These are phyloP conservation scores for Macroglossus sobrinus DNA, from an alignment of 2,113 vertebrate genomes.

Conservation along the genomic window DNA sequence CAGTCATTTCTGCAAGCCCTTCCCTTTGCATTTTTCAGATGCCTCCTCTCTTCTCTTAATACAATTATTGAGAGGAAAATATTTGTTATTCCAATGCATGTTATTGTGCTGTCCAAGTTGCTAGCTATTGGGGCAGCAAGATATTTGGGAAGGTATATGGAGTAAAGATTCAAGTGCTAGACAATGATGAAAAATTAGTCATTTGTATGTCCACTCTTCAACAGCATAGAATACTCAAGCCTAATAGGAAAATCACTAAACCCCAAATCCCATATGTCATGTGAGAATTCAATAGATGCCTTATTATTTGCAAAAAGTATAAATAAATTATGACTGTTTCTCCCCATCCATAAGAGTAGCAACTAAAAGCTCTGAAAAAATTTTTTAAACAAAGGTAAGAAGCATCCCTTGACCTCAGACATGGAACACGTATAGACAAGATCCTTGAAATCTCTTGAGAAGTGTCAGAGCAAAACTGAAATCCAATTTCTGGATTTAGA, in stretches of 20 bases:
- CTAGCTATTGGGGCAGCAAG: not conserved
- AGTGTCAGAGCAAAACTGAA: not conserved
- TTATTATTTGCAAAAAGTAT: not conserved
- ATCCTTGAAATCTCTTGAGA: constrained; percentile 8
- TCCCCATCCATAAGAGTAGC: not conserved
- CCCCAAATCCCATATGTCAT: not conserved
- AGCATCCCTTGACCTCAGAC: not conserved
- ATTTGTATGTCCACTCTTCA: not conserved
- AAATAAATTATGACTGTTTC: not conserved
- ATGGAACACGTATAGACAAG: not conserved
- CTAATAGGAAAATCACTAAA: not conserved
- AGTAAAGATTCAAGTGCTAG: not conserved
- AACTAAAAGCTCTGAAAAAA: not conserved
- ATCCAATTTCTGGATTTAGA: not conserved
- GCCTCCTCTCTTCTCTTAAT: too few relatives aligned
- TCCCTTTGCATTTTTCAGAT: too few relatives aligned
- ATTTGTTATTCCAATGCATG: not conserved
- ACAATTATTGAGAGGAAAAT: not conserved
- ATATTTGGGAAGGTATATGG: not conserved
- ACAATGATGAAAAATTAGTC: not conserved
- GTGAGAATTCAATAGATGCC: not conserved
- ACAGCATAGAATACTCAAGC: not conserved
- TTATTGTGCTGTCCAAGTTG: not conserved
- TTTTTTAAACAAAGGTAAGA: not conserved
- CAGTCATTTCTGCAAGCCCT: too few relatives aligned